Conservation (phyloP, 2,888 invertebrate species). For the Trissolcus japonicus region DNA sequence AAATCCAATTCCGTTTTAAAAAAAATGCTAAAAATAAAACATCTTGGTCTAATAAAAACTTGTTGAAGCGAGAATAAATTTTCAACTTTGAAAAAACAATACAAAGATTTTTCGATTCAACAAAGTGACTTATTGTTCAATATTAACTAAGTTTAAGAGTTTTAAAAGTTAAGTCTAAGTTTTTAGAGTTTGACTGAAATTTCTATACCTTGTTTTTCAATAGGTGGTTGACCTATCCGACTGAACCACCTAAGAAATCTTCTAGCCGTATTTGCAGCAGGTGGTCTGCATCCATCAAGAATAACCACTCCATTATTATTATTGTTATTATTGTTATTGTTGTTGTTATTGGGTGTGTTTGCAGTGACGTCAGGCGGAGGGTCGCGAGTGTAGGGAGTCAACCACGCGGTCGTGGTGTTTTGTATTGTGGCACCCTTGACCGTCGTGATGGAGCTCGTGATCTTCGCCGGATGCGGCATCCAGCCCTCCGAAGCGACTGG, state of each 20-base stretch:
- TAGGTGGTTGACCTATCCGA: slow-evolving; percentile 78
- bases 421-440: slow-evolving; percentile 69
- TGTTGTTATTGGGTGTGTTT: slow-evolving; percentile 54
- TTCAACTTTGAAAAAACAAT: too few relatives aligned
- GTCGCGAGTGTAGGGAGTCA: slow-evolving; percentile 69
- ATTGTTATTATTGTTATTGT: slow-evolving; percentile 62
- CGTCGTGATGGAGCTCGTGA: slow-evolving; percentile 68
- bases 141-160: too few relatives aligned
- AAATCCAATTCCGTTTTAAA: too few relatives aligned
- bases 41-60: too few relatives aligned
- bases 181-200: too few relatives aligned
- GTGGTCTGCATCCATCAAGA: slow-evolving; percentile 69
- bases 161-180: too few relatives aligned
- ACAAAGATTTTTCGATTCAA: too few relatives aligned
- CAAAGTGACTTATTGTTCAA: too few relatives aligned
- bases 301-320: slow-evolving; percentile 70
- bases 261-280: slow-evolving; percentile 76
- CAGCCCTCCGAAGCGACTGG: slow-evolving; percentile 70
- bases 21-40: too few relatives aligned
- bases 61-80: too few relatives aligned
- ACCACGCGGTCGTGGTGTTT: slow-evolving; percentile 69
- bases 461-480: slow-evolving; percentile 70
- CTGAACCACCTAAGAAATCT: slow-evolving; percentile 79
- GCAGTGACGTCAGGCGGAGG: slow-evolving; percentile 60
- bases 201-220: slow-evolving; percentile 76